phyloP scores from a whole-genome alignment of 2,113 vertebrate species.

The Alligator sinensis region DNA sequence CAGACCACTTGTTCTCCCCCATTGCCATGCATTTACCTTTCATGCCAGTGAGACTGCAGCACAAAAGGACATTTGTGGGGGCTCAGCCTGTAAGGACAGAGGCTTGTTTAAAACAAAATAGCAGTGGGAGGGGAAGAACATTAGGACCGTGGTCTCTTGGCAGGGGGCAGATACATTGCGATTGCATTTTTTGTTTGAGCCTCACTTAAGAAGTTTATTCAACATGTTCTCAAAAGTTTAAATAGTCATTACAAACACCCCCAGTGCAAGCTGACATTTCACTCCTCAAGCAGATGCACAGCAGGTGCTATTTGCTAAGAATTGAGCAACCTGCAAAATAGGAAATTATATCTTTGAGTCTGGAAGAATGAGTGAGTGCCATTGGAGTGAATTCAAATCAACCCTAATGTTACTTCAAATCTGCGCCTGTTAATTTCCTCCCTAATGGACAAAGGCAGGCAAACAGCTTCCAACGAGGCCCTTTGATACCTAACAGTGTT shows the following conservation, averaged over 20 bases:
- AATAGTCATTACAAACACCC: constrained; percentile 69
- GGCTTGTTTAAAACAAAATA: constrained; percentile 64
- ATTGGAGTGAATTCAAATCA: background rate
- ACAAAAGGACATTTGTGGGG: constrained; percentile 55
- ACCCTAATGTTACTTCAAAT: constrained; percentile 13
- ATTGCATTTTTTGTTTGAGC: constrained; percentile 50
- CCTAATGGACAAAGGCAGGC: background rate
- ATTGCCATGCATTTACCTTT: background rate
- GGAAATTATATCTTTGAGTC: constrained; percentile 17
- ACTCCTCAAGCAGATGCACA: constrained; percentile 53
- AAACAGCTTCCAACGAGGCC: background rate
- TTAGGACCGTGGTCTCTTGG: constrained; percentile 54
- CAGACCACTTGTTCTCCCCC: constrained; percentile 15
- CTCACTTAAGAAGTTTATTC: constrained; percentile 64
- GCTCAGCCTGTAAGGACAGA: constrained; percentile 42
- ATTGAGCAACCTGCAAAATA: constrained; percentile 18
- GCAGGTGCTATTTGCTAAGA: constrained; percentile 49
- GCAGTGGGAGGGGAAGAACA: constrained; percentile 54
- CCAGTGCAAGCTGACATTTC: constrained; percentile 59
- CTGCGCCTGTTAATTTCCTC: background rate
- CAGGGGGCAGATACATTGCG: constrained; percentile 37
- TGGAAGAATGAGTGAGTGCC: background rate
- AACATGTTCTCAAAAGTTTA: constrained; percentile 58
- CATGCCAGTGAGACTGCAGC: constrained; percentile 23
- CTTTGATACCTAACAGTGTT: background rate